A percentile compares a stretch with the other conserved stretches of the same genome.
phyloP scores from a whole-genome alignment of 2,113 vertebrate species.

The Emydocephalus ijimae region DNA sequence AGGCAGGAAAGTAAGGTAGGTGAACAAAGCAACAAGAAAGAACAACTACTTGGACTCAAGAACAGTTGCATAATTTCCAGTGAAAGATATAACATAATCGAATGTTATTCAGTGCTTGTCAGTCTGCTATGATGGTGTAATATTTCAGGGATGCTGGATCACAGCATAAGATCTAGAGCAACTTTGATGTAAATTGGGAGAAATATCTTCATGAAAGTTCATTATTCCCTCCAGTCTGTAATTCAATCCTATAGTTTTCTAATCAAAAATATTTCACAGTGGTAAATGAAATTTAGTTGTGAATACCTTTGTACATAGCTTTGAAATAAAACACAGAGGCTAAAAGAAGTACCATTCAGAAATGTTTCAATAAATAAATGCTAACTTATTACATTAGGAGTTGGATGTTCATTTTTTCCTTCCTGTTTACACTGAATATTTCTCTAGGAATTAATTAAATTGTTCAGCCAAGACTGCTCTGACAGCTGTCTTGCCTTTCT shows the following conservation, averaged over 20 bases:
- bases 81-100: neutral
- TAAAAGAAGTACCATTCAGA: neutral
- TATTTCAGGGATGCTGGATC: neutral
- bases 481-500: constrained; percentile 60
- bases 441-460: constrained; percentile 55
- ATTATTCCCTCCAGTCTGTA: neutral
- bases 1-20: neutral
- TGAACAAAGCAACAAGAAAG: neutral
- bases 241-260: neutral
- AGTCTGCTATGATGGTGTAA: neutral
- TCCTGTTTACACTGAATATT: neutral
- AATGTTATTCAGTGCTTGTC: neutral
- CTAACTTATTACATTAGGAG: neutral
- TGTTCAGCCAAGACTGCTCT: constrained; percentile 44
- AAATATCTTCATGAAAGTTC: neutral
- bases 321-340: neutral
- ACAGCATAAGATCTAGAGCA: neutral
- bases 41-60: neutral
- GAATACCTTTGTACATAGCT: neutral
- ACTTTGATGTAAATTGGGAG: neutral
- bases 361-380: neutral
- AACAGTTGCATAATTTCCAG: neutral
- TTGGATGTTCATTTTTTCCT: constrained; percentile 56
- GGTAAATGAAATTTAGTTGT: neutral
- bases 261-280: neutral